phyloP scores from a whole-genome alignment of 2,888 invertebrate species.

The Endomychus coccineus region DNA sequence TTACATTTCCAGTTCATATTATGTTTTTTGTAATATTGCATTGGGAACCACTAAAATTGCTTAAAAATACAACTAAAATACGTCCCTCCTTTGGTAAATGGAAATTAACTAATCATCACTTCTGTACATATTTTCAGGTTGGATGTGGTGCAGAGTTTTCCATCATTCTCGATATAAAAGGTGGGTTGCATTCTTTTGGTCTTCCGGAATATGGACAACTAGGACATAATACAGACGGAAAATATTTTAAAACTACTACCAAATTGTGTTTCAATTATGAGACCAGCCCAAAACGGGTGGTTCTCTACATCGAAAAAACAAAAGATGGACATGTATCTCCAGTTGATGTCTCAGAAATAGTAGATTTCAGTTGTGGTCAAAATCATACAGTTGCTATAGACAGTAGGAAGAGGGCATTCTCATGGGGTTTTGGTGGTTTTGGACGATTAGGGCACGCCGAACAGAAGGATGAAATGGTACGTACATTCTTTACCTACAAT shows the following conservation, averaged over 20 bases:
- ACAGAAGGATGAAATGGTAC: slow-evolving; percentile 84
- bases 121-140: slow-evolving; percentile 35
- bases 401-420: slow-evolving; percentile 79
- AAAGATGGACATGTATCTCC: slow-evolving; percentile 80
- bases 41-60: too few species aligned
- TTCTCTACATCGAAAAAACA: slow-evolving; percentile 78
- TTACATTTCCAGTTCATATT: too few species aligned
- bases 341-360: slow-evolving; percentile 77
- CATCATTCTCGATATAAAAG: slow-evolving; percentile 82
- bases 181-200: slow-evolving; percentile 84
- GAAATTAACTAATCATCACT: too few species aligned
- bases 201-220: slow-evolving; percentile 89
- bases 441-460: slow-evolving; percentile 90
- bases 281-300: slow-evolving; percentile 74
- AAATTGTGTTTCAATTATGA: slow-evolving; percentile 84
- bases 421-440: slow-evolving; percentile 95
- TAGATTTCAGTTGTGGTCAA: slow-evolving; percentile 84
- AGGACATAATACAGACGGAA: slow-evolving; percentile 92
- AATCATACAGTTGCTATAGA: slow-evolving; percentile 90
- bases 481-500: slow-evolving; percentile 43
- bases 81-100: too few species aligned
- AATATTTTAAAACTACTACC: slow-evolving; percentile 85
- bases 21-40: too few species aligned
- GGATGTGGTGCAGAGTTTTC: slow-evolving; percentile 92
- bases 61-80: too few species aligned